A percentile compares a stretch with the other conserved stretches of the same genome.
phyloP scores from a whole-genome alignment of 1,140 invertebrate species.

The Solen grandis region DNA sequence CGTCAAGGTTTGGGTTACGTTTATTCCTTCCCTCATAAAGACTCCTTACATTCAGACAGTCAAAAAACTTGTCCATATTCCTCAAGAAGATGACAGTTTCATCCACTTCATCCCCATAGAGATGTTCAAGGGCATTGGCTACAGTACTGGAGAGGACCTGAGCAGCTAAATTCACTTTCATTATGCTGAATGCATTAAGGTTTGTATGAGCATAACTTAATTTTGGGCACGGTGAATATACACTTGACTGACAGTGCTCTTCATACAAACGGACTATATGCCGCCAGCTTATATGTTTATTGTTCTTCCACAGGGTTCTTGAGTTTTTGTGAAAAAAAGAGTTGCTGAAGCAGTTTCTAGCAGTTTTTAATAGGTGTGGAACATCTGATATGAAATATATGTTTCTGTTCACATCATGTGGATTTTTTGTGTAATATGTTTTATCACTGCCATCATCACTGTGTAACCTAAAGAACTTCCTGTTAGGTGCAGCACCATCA shows the following conservation, averaged over 20 bases:
- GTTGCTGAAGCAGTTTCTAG: slow-evolving; percentile 51
- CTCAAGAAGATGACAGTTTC: slow-evolving; percentile 59
- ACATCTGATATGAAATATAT: slow-evolving; percentile 56
- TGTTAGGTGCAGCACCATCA: slow-evolving; percentile 60
- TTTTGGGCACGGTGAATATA: slow-evolving; percentile 25
- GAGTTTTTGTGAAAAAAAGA: slow-evolving; percentile 42
- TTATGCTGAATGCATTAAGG: background rate
- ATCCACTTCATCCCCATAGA: background rate
- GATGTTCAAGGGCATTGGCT: slow-evolving; percentile 38
- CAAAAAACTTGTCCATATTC: slow-evolving; percentile 62
- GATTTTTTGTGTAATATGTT: slow-evolving; percentile 36
- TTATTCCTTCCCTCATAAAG: slow-evolving; percentile 49
- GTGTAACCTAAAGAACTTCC: slow-evolving; percentile 56
- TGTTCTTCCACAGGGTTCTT: slow-evolving; percentile 56
- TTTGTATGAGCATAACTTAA: slow-evolving; percentile 13
- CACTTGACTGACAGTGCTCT: slow-evolving; percentile 38
- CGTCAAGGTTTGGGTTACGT: slow-evolving; percentile 46
- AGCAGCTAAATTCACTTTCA: slow-evolving; percentile 51
- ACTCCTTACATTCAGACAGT: slow-evolving; percentile 60
- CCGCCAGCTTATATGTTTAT: slow-evolving; percentile 56
- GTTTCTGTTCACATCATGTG: slow-evolving; percentile 1
- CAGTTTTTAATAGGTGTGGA: slow-evolving; percentile 54
- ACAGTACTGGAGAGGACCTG: slow-evolving; percentile 48
- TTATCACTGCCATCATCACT: slow-evolving; percentile 12
- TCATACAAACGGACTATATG: slow-evolving; percentile 56